These are phyloP conservation scores for Choloepus hoffmanni DNA, from an alignment of 2,113 vertebrate species.

Conservation along the genomic window DNA sequence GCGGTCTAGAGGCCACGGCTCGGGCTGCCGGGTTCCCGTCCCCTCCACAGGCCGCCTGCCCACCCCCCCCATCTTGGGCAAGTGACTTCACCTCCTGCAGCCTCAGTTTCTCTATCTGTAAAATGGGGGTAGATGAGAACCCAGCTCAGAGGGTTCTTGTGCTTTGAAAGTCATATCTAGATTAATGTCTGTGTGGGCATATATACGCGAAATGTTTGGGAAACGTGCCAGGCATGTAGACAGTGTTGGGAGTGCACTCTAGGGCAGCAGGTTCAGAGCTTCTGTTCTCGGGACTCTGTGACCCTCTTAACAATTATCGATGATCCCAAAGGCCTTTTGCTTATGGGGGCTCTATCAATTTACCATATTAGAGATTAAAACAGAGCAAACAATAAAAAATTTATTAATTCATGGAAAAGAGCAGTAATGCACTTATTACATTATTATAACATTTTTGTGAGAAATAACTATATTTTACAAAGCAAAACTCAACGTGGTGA, in stretches of 20 bases:
- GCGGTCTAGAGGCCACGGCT: rapidly evolving
- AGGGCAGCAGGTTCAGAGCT: too few species aligned
- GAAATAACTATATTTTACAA: background rate
- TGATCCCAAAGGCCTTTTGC: too few species aligned
- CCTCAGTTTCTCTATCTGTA: background rate
- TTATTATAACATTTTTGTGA: background rate
- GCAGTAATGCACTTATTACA: background rate
- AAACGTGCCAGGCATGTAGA: background rate
- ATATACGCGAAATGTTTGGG: background rate
- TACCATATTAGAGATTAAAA: too few species aligned
- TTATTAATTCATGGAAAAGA: background rate
- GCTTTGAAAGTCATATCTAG: background rate
- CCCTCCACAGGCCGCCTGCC: rapidly evolving
- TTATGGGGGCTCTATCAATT: too few species aligned
- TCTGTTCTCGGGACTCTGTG: too few species aligned
- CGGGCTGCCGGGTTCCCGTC: rapidly evolving
- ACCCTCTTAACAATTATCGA: too few species aligned
- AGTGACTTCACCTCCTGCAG: background rate
- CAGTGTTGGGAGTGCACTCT: rapidly evolving
- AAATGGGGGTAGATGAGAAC: background rate
- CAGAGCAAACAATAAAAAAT: too few species aligned
- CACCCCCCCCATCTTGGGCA: rapidly evolving
- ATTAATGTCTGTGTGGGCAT: too few species aligned
- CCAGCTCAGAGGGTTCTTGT: background rate
- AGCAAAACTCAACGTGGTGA: background rate